Percentiles rank a stretch among this genome's conserved stretches.
phyloP scores from a whole-genome alignment of 2,113 vertebrate species.

The Ondatra zibethicus region DNA sequence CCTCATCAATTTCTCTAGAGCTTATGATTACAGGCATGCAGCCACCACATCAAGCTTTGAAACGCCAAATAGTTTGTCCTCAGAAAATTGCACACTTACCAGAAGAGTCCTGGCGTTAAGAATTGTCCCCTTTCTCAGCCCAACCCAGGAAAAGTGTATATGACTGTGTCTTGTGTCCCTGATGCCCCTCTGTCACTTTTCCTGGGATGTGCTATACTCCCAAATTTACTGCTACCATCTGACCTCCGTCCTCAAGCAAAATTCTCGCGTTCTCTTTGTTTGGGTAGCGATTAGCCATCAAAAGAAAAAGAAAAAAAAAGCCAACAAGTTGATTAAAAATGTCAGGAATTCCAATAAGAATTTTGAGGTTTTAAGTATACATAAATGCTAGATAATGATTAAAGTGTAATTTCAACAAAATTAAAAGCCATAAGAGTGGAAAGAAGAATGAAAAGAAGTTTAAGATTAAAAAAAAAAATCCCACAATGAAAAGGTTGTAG shows the following conservation, averaged over 20 bases:
- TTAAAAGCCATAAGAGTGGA: conserved; percentile 22
- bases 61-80: not conserved
- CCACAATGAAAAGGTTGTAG: not conserved
- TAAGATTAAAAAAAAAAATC: conserved; percentile 1
- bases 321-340: not conserved
- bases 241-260: conserved; percentile 10
- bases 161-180: not conserved
- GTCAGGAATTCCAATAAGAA: conserved; percentile 25
- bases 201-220: not conserved
- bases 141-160: not conserved
- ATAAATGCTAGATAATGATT: not conserved
- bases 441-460: conserved; percentile 34
- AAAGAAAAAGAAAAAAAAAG: conserved; percentile 12
- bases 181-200: not conserved
- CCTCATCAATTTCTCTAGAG: too few relatives aligned
- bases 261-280: conserved; percentile 22
- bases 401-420: conserved; percentile 2
- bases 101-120: not conserved
- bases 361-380: not conserved
- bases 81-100: not conserved
- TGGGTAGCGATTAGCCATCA: not conserved
- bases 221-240: not conserved
- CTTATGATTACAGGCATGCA: not conserved
- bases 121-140: not conserved
- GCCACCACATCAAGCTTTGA: not conserved